Evolutionary conservation across 2,113 vertebrate species (phyloP), one percentile per base, ranked within the genome.

Genomic region (Phaethon lepturus): DNA sequence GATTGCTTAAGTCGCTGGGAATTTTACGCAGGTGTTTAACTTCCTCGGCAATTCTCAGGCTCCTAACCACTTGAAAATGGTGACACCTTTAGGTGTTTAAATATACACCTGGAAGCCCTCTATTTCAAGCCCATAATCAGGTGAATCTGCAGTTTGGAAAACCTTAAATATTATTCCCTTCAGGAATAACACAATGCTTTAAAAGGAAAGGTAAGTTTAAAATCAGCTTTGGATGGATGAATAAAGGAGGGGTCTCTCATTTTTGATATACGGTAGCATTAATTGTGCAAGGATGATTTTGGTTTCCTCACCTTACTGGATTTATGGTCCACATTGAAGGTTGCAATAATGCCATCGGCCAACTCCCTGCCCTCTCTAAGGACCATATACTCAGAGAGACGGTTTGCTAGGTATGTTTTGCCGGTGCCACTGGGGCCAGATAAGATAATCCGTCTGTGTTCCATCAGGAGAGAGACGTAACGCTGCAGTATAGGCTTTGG

Each of bases 261-360:
- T 68, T 29, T 4, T 53, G 25, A 33, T 4, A 15, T 1, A 20
- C 0, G 4, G 35, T 7, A 52, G 47, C 28, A 55, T 18, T 50
- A 13, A 35, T 2, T 17, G 40, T 11, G 7, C 17, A 6, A 52
- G 49, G 23, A 13, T 2, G 28, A 16, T 13, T 45, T 15, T 29
- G 0, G 2, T 26, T 18, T 40, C 26, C 98, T 98, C 86, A 99
- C 99, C 99, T 99, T 99, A 98, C 99, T 99, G 94, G 99, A 99
- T 97, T 99, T 99, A 93, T 99, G 99, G 96, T 99, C 99, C 53
- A 99, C 99, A 0, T 99, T 99, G 97, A 99, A 99, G 47, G 99
- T 99, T 91, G 99, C 98, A 2, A 99, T 98, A 45, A 99, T 93
- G n/a, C 98, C 98, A 0, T 99, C 99, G 0, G 98, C 98, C 95